Conservation (phyloP, 2,113 vertebrate species). For the Oxygymnocypris stewartii region DNA sequence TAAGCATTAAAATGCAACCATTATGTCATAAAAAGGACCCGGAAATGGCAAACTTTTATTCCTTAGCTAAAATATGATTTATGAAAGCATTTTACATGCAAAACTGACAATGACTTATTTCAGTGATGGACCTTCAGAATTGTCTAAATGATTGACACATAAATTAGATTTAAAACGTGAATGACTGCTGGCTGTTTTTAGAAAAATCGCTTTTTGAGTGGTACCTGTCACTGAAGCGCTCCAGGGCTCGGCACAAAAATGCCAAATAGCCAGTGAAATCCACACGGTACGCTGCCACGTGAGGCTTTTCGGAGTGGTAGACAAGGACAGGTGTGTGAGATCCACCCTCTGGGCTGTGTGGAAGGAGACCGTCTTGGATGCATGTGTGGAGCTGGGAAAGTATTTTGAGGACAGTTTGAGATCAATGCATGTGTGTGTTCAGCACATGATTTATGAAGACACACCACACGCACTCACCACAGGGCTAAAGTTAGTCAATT, state of each 20-base stretch:
- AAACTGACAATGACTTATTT: not conserved
- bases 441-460: constrained; percentile 31
- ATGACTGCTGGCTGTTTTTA: not conserved
- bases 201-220: not conserved
- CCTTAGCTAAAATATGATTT: not conserved
- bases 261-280: not conserved
- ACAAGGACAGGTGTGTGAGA: constrained; percentile 36
- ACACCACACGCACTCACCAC: not conserved
- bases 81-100: not conserved
- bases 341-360: constrained; percentile 10
- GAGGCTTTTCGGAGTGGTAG: not conserved
- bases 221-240: not conserved
- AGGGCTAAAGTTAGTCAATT: constrained; percentile 9
- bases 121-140: not conserved
- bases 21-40: not conserved
- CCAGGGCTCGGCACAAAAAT: not conserved
- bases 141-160: not conserved
- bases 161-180: not conserved
- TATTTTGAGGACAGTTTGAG: constrained; percentile 6
- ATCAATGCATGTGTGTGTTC: constrained; percentile 24
- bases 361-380: not conserved
- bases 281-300: not conserved
- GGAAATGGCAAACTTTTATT: not conserved
- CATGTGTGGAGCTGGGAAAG: constrained; percentile 16
- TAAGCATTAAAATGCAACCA: not conserved